Percentiles rank a stretch among this genome's conserved stretches.
Conservation (phyloP, 1,140 invertebrate species). For the Papilio xuthus region DNA sequence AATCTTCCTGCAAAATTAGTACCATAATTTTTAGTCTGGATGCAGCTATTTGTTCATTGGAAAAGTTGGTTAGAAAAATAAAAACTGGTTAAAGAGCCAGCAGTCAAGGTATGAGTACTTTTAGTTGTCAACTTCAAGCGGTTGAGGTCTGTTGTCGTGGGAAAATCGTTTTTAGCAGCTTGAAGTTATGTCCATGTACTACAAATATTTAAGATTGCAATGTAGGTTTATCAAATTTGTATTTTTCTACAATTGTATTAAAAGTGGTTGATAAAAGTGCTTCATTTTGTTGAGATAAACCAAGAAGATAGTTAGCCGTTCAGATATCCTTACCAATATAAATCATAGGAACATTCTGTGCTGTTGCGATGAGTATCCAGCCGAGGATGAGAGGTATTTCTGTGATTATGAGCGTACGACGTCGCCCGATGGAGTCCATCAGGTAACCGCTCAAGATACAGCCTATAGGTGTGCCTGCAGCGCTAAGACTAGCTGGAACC, state of each 20-base stretch:
- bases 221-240: too few relatives aligned
- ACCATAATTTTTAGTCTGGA: too few relatives aligned
- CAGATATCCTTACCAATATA: constrained; percentile 80
- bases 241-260: too few relatives aligned
- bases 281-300: background rate
- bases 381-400: constrained; percentile 86
- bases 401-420: constrained; percentile 85
- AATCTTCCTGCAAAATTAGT: constrained; percentile 81
- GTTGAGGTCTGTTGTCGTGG: too few relatives aligned
- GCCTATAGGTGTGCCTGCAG: constrained; percentile 87
- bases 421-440: constrained; percentile 86
- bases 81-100: too few relatives aligned
- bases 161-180: too few relatives aligned
- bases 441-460: constrained; percentile 87
- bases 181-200: too few relatives aligned
- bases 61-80: too few relatives aligned
- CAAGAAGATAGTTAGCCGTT: background rate
- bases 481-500: constrained; percentile 86
- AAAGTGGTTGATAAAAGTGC: background rate
- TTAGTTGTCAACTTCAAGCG: too few relatives aligned
- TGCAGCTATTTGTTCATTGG: too few relatives aligned
- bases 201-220: too few relatives aligned
- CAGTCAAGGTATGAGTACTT: too few relatives aligned
- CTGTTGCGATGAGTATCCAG: constrained; percentile 85
- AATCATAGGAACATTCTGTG: constrained; percentile 83